Evolutionary conservation across 2,113 vertebrate species (phyloP).

Genomic region (Mobula hypostoma): DNA sequence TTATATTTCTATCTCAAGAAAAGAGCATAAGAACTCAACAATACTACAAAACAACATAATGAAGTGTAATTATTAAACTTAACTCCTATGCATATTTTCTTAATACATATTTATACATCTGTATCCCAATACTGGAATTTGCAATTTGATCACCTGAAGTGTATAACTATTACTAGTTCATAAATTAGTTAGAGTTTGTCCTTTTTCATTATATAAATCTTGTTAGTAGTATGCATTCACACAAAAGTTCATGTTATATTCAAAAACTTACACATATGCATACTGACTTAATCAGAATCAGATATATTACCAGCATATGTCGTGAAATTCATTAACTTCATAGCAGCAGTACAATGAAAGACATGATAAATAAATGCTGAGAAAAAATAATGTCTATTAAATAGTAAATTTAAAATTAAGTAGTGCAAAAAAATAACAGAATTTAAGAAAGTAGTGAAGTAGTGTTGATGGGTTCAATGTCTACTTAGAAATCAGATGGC

Average conservation of each 20-base stretch:
- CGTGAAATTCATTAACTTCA: too few relatives aligned
- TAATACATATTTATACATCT: background rate
- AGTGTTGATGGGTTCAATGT: too few relatives aligned
- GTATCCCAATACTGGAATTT: background rate
- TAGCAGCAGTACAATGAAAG: too few relatives aligned
- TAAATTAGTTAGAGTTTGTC: background rate
- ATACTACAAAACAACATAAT: background rate
- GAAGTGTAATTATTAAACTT: background rate
- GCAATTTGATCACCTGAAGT: background rate
- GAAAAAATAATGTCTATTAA: too few relatives aligned
- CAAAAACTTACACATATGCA: background rate
- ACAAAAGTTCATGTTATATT: background rate
- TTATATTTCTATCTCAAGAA: background rate
- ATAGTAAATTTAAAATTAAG: too few relatives aligned
- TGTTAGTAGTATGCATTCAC: background rate
- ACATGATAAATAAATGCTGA: too few relatives aligned
- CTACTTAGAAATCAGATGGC: too few relatives aligned
- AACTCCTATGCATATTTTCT: background rate
- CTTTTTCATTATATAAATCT: background rate
- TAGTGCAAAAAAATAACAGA: too few relatives aligned
- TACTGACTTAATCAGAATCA: background rate
- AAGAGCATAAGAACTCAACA: background rate
- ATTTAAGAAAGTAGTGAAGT: too few relatives aligned
- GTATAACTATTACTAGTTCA: too few relatives aligned
- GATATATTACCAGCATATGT: too few relatives aligned